Percentiles rank a stretch among this genome's conserved stretches.
Evolutionary conservation across 2,888 invertebrate genomes (phyloP).

Genomic region (Synergus umbraculus): DNA sequence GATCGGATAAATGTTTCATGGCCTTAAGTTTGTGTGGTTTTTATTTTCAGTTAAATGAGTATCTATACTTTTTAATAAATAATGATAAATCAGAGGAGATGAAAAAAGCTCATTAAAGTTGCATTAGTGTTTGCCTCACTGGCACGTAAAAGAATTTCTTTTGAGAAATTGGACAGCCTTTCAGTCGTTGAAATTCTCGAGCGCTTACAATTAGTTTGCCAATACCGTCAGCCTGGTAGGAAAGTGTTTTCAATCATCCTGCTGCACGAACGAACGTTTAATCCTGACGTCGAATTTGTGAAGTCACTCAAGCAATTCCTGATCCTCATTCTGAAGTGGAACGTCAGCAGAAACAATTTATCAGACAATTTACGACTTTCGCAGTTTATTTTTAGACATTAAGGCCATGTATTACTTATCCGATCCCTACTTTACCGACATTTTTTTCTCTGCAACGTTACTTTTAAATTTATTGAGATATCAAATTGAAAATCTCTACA

Average conservation of each 20-base stretch:
- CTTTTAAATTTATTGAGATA: too few species aligned
- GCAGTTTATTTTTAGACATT: neutral
- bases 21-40: too few species aligned
- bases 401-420: too few species aligned
- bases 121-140: conserved; percentile 15
- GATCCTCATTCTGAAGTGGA: neutral
- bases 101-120: conserved; percentile 25
- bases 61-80: neutral
- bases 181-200: conserved; percentile 2
- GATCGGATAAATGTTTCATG: too few species aligned
- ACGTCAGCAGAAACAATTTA: neutral
- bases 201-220: conserved; percentile 16
- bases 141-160: neutral
- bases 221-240: conserved; percentile 24
- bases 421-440: too few species aligned
- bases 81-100: neutral
- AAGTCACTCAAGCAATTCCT: conserved; percentile 18
- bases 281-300: conserved; percentile 3
- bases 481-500: too few species aligned
- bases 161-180: conserved; percentile 2
- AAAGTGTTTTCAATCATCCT: conserved; percentile 24
- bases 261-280: conserved; percentile 3
- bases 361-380: neutral
- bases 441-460: too few species aligned
- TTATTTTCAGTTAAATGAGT: neutral